Conservation (phyloP, 2,797 vertebrate species). For the Tympanoctomys barrerae region DNA sequence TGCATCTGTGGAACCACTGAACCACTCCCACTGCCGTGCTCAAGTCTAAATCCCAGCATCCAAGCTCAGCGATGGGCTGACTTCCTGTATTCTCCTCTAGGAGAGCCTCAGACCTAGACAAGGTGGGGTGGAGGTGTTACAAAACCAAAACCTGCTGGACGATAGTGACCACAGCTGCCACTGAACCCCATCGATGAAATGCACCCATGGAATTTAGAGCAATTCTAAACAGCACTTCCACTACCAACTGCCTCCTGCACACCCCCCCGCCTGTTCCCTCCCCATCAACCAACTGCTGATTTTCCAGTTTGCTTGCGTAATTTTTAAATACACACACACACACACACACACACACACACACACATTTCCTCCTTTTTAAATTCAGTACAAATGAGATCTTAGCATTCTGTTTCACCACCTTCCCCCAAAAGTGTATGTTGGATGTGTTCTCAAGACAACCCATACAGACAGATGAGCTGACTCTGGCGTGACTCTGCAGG, state of each 20-base stretch:
- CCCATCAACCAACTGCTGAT: neutral
- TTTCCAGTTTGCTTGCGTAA: neutral
- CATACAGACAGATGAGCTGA: neutral
- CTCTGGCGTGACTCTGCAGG: neutral
- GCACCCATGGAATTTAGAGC: accelerated
- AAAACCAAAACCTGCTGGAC: neutral
- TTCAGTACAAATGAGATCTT: neutral
- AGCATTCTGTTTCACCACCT: neutral
- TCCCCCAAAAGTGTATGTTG: neutral
- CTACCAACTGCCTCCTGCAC: neutral
- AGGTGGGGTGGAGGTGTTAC: no score
- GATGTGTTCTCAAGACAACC: neutral
- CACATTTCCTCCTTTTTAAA: neutral
- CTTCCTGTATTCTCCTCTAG: neutral
- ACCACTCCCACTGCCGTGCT: neutral
- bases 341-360: no score
- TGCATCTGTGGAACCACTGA: no score
- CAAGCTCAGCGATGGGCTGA: neutral
- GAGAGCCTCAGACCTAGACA: neutral
- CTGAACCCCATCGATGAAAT: accelerated
- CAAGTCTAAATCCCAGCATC: neutral
- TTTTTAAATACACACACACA: neutral
- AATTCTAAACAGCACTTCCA: neutral
- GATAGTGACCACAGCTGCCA: neutral
- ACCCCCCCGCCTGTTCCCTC: no score